Conservation (phyloP, 1,140 invertebrate genomes). For the Alviniconcha marisindica region DNA sequence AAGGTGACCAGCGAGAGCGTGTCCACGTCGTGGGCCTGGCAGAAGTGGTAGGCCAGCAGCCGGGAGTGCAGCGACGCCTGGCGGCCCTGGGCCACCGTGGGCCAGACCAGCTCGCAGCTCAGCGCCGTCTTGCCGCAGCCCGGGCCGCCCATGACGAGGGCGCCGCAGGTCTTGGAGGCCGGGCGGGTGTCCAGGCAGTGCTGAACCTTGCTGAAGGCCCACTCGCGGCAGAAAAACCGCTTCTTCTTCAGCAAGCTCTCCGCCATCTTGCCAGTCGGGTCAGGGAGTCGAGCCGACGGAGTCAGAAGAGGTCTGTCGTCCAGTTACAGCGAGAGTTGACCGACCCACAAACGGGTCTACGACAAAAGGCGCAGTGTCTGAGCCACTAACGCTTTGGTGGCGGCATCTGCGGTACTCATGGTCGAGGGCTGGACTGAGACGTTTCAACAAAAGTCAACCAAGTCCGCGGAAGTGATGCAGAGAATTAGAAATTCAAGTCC, state of each 20-base stretch:
- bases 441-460: too few species aligned
- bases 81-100: slow-evolving; percentile 76
- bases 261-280: slow-evolving; percentile 52
- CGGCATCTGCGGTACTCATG: not conserved
- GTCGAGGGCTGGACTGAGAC: not conserved
- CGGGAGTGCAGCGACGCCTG: slow-evolving; percentile 64
- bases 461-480: too few species aligned
- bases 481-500: too few species aligned
- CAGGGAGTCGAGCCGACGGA: not conserved
- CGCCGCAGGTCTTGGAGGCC: slow-evolving; percentile 81
- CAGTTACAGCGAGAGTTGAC: too few species aligned
- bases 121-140: slow-evolving; percentile 89
- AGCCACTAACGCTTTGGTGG: not conserved
- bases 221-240: slow-evolving; percentile 88
- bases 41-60: slow-evolving; percentile 73
- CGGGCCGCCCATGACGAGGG: slow-evolving; percentile 89
- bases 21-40: slow-evolving; percentile 78
- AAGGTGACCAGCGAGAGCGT: slow-evolving; percentile 88
- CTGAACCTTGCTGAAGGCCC: slow-evolving; percentile 95
- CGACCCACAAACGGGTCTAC: not conserved
- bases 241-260: slow-evolving; percentile 69
- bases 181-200: slow-evolving; percentile 86
- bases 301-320: not conserved
- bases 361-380: not conserved
- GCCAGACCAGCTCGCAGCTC: slow-evolving; percentile 91